A percentile compares a stretch with the other conserved stretches of the same genome.
Conservation (phyloP, 2,888 invertebrate species). For the Dendrolimus pini region DNA sequence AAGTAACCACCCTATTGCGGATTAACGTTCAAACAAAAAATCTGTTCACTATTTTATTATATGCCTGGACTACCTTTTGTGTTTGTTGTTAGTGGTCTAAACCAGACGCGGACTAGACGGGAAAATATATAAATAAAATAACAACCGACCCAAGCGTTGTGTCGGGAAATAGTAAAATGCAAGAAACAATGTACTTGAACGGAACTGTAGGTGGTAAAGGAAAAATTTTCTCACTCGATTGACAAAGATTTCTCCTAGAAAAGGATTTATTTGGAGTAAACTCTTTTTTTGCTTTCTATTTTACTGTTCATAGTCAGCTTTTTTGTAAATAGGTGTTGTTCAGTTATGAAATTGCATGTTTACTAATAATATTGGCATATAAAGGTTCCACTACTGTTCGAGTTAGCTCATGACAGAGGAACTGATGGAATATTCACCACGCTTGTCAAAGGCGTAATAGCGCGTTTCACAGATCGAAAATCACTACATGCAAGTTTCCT, state of each 20-base stretch:
- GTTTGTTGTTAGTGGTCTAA: conserved; percentile 13
- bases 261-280: not conserved
- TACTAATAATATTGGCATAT: too few relatives aligned
- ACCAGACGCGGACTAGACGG: conserved; percentile 31
- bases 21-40: too few relatives aligned
- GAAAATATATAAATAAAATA: conserved; percentile 26
- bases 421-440: too few relatives aligned
- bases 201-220: not conserved
- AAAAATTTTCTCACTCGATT: not conserved
- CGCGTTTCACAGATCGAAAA: too few relatives aligned
- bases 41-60: too few relatives aligned
- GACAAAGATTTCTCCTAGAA: not conserved
- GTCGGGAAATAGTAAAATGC: conserved; percentile 23
- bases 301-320: not conserved
- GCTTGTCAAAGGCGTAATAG: too few relatives aligned
- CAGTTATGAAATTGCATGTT: too few relatives aligned
- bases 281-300: not conserved
- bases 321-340: not conserved
- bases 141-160: conserved; percentile 26
- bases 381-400: too few relatives aligned
- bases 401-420: too few relatives aligned
- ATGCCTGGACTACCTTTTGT: too few relatives aligned
- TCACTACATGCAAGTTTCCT: too few relatives aligned
- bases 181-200: not conserved
- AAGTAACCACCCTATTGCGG: too few relatives aligned